phyloP scores from a whole-genome alignment of 1,140 invertebrate genomes.

The Chironomus tepperi region DNA sequence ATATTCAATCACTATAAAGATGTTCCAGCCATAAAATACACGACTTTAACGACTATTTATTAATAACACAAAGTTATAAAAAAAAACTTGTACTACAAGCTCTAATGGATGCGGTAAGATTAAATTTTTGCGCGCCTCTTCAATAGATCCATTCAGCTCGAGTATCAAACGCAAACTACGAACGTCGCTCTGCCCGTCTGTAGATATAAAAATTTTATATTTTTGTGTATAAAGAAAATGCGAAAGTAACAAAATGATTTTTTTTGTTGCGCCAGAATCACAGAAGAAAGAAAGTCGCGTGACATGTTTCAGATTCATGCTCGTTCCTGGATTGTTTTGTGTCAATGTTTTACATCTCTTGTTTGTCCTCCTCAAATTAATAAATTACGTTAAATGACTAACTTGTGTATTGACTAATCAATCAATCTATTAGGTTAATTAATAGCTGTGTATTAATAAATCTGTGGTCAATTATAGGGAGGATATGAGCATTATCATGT shows the following conservation, averaged over 20 bases:
- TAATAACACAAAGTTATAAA: too few relatives aligned
- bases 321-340: neutral
- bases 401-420: neutral
- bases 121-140: neutral
- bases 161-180: neutral
- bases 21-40: too few relatives aligned
- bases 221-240: neutral
- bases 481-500: too few relatives aligned
- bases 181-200: neutral
- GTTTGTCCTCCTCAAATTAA: neutral
- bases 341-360: neutral
- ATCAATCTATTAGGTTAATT: conserved; percentile 5
- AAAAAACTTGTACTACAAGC: neutral
- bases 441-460: neutral
- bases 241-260: conserved; percentile 12
- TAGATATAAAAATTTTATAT: neutral
- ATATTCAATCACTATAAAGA: too few relatives aligned
- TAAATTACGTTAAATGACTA: neutral
- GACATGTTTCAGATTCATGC: neutral
- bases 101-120: neutral
- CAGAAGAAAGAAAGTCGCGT: neutral
- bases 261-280: neutral
- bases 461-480: neutral
- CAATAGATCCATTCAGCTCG: conserved; percentile 4
- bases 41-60: too few relatives aligned